Base-by-base conservation (phyloP, 2,113 vertebrate genomes). In the Synodontis membranacea region DNA sequence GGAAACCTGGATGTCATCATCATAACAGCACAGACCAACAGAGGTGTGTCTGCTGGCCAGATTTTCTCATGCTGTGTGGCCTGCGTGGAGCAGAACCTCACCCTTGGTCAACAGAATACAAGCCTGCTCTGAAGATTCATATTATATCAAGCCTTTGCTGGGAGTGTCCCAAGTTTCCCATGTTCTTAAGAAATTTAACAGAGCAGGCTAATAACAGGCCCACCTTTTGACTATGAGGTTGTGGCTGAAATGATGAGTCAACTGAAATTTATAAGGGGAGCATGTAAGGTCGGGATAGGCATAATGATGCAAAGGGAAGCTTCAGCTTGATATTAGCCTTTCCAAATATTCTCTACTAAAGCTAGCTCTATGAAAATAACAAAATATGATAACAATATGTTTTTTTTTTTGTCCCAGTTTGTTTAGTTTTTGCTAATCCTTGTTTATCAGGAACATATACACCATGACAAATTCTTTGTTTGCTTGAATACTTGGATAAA, bases 51-150 rank as follows among this genome's bases (percentile, higher is more conserved):
- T 44, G 60, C 23, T 1, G 81, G 87, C 90, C 93, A 92, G 89
- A 93, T 92, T 93, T 94, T 91, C 92, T 89, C 93, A 91, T 48
- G 34, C 89, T 95, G 95, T 95, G 95, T 95, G 95, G 95, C 95
- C 95, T 88, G 83, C 89, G 90, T 88, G 86, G 91, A 91, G 92
- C 88, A 92, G 83, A 93, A 93, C 95, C 94, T 94, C 94, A 91
- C 95, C 95, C 95, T 95, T 95, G 74, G 88, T 93, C 94, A 95
- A 95, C 94, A 95, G 89, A 92, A 92, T 88, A 31, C 82, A 84
- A 92, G 88, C 91, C 89, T 64, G 86, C 90, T 92, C 85, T 86
- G 84, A 85, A 82, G 70, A 90, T 88, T 92, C 92, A 93, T 91
- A n/a, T 84, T 14, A 91, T 92, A 93, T 84, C 14, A 37, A 58